Conservation (phyloP, 53 echinoderm and acorn worm genomes). For the Zoroaster sp. region DNA sequence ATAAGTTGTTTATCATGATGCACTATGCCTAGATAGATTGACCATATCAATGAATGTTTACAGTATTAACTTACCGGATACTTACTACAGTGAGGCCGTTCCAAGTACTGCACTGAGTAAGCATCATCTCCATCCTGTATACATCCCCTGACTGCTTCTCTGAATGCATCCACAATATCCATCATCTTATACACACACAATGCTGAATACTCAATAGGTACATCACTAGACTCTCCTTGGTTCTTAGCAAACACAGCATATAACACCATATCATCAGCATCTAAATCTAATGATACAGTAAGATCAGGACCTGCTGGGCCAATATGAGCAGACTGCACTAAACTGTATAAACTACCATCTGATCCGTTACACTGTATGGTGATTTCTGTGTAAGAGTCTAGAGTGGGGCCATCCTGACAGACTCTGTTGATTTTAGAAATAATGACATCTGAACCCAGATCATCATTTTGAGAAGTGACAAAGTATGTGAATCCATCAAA, state of each 20-base stretch:
- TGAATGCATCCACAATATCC: slow-evolving; percentile 60
- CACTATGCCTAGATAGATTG: no score
- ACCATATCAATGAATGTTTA: not conserved
- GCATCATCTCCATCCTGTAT: slow-evolving; percentile 15
- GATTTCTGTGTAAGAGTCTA: slow-evolving; percentile 68
- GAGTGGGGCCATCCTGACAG: not conserved
- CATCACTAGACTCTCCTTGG: not conserved
- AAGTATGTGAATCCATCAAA: slow-evolving; percentile 29
- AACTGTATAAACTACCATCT: slow-evolving; percentile 30
- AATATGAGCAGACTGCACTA: slow-evolving; percentile 64
- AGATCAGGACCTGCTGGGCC: slow-evolving; percentile 66
- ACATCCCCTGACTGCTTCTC: slow-evolving; percentile 54
- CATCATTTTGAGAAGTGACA: slow-evolving; percentile 1
- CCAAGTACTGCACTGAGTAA: slow-evolving; percentile 8
- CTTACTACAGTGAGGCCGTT: not conserved
- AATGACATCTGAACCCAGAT: not conserved
- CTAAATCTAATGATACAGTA: slow-evolving; percentile 32
- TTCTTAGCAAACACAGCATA: slow-evolving; percentile 76
- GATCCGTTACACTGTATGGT: slow-evolving; percentile 53
- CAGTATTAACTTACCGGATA: not conserved
- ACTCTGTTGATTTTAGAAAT: slow-evolving; percentile 48
- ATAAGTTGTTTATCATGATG: no score
- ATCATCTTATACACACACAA: slow-evolving; percentile 79
- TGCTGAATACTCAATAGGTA: slow-evolving; percentile 57
- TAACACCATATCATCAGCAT: slow-evolving; percentile 38